Percentiles rank a stretch among this genome's conserved stretches.
These are phyloP conservation scores for Hemicrepidius hirtus DNA, from an alignment of 2,888 invertebrate species.

Conservation along the genomic window DNA sequence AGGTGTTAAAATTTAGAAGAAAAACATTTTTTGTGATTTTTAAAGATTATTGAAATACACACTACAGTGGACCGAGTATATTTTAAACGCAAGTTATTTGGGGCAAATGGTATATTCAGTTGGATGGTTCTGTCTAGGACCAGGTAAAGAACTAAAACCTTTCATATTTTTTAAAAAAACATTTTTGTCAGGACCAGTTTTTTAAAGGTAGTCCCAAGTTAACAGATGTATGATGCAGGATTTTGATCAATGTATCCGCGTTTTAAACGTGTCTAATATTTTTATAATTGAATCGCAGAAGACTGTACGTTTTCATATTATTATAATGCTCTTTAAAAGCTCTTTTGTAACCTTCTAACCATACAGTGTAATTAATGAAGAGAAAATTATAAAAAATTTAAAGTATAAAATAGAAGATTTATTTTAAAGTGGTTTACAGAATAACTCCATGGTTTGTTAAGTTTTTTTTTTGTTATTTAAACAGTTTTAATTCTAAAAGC, in stretches of 20 bases:
- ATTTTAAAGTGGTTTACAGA: too few species aligned
- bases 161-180: constrained; percentile 55
- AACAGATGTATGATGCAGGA: constrained; percentile 50
- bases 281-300: constrained; percentile 30
- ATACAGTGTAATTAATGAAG: constrained; percentile 1
- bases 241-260: constrained; percentile 45
- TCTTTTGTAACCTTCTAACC: neutral
- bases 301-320: neutral
- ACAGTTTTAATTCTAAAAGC: too few species aligned
- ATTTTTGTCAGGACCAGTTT: constrained; percentile 54
- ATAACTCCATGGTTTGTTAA: too few species aligned
- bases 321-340: constrained; percentile 1
- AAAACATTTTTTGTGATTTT: constrained; percentile 60
- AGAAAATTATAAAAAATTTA: neutral
- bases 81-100: constrained; percentile 24
- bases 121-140: constrained; percentile 49
- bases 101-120: neutral
- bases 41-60: constrained; percentile 60
- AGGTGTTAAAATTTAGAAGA: constrained; percentile 58
- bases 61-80: constrained; percentile 40
- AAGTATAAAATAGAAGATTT: neutral
- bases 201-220: constrained; percentile 38
- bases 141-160: constrained; percentile 57
- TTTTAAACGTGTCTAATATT: constrained; percentile 39
- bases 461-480: too few species aligned